A percentile compares a stretch with the other conserved stretches of the same genome.
Evolutionary conservation across 2,113 vertebrate genomes (phyloP).

Genomic region (Callipepla californica): DNA sequence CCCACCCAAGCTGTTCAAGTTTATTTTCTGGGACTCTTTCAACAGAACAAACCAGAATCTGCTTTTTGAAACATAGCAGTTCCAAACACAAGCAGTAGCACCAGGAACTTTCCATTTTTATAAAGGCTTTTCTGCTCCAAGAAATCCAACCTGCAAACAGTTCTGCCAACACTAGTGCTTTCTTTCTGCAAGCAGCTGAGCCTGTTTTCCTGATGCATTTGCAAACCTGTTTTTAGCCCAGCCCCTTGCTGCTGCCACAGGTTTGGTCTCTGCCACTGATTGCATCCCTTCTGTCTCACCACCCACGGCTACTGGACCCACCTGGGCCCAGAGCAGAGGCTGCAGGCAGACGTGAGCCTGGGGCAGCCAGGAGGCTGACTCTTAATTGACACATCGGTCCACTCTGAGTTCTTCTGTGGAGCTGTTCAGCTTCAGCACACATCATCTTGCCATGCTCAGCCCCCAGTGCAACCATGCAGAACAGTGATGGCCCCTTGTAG

Average conservation of each 20-base stretch:
- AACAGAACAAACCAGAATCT: not conserved
- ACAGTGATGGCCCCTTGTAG: not conserved
- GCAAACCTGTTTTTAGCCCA: not conserved
- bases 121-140: not conserved
- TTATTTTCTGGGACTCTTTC: not conserved
- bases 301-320: too few relatives aligned
- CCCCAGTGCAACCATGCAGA: accelerated
- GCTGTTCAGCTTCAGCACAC: not conserved
- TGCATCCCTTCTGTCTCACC: not conserved
- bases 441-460: accelerated
- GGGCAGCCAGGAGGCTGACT: not conserved
- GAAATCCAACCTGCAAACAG: not conserved
- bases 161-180: not conserved
- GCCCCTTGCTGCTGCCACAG: not conserved
- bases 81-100: not conserved
- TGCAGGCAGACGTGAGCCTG: accelerated
- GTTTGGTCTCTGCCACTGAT: not conserved
- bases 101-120: not conserved
- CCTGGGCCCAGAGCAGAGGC: not conserved
- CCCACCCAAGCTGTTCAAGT: not conserved
- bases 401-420: not conserved
- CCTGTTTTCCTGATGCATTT: not conserved
- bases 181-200: not conserved
- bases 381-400: too few relatives aligned
- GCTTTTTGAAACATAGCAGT: accelerated